A percentile compares a stretch with the other conserved stretches of the same genome.
Evolutionary conservation across 1,140 invertebrate species (phyloP).

Genomic region (Bombus cullumanus): DNA sequence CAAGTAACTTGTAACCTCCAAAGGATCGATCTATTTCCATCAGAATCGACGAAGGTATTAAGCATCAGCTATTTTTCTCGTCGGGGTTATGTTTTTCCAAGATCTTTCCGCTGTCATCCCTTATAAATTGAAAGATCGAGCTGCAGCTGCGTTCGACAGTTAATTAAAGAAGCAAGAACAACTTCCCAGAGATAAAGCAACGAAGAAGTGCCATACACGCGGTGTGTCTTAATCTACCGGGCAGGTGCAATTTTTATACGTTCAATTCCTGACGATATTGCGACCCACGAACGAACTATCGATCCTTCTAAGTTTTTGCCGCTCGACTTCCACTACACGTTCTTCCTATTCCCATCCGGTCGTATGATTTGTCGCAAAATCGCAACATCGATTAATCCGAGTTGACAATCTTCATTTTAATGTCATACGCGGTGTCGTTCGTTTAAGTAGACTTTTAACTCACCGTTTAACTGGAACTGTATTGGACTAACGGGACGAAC

Average conservation of each 20-base stretch:
- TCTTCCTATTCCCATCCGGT: too few relatives aligned
- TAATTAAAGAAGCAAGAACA: slow-evolving; percentile 64
- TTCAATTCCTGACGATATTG: slow-evolving; percentile 31
- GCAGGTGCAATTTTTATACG: slow-evolving; percentile 41
- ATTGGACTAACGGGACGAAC: not conserved
- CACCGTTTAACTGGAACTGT: not conserved
- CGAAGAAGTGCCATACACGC: not conserved
- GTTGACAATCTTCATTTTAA: not conserved
- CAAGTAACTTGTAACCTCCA: not conserved
- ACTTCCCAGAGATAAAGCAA: slow-evolving; percentile 32
- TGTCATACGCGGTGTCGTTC: not conserved
- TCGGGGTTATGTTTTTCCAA: slow-evolving; percentile 45
- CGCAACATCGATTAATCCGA: not conserved
- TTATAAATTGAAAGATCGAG: slow-evolving; percentile 60
- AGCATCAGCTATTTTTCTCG: slow-evolving; percentile 18
- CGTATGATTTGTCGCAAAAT: not conserved
- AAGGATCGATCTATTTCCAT: slow-evolving; percentile 3
- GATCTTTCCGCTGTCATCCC: not conserved
- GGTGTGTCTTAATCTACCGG: slow-evolving; percentile 36
- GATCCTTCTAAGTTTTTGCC: not conserved
- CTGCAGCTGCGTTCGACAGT: slow-evolving; percentile 60
- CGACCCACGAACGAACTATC: slow-evolving; percentile 23
- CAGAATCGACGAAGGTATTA: slow-evolving; percentile 41
- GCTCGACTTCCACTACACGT: not conserved
- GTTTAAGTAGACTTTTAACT: not conserved